Evolutionary conservation across 37 sponge, comb jelly and placozoan genomes (phyloP), one percentile per base, ranked within the genome.

Genomic region (Amphimedon queenslandica): DNA sequence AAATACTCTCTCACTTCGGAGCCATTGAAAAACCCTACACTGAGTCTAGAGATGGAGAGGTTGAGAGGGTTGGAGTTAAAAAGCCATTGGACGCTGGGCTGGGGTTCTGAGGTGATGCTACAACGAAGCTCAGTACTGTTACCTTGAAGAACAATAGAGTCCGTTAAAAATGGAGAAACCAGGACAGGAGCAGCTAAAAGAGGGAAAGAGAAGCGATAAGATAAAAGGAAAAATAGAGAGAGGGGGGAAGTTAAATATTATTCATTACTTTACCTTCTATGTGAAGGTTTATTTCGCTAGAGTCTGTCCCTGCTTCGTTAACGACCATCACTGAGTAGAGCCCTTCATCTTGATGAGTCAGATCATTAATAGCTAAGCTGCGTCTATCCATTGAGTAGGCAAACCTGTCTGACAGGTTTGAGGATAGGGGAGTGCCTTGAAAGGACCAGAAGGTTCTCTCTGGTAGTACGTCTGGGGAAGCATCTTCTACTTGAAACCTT

Each of bases 171-270:
- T n/a, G 5, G 5, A 25, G 27, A n/a, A 6, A 60, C 21, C 61
- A n/a, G n/a, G n/a, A n/a, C 61, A 25, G 61, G 61, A 60, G 61
- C 61, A 60, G 61, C 61, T 60, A n/a, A 25, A 60, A n/a, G 13
- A 47, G 13, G 53, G 53, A 13, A 47, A 18, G 53, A 13, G 13
- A 47, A 47, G 8, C 8, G 13, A 18, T 47, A 47, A 18, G 8
- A 47, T 18, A 18, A 47, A 47, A 47, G 13, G 8, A 47, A 47
- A 18, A 47, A 47, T n/a, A n/a, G n/a, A n/a, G n/a, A n/a, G n/a
- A n/a, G n/a, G n/a, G n/a, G n/a, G n/a, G 53, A 47, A 18, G 13
- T 47, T 47, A 47, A 13, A 13, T 47, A 47, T 18, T 18, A 18
- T 18, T 47, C 13, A 47, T 18, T 47, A n/a, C 27, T 6, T 60